Evolutionary conservation across 2,888 invertebrate species (phyloP).

Genomic region (Sinelater perroti): DNA sequence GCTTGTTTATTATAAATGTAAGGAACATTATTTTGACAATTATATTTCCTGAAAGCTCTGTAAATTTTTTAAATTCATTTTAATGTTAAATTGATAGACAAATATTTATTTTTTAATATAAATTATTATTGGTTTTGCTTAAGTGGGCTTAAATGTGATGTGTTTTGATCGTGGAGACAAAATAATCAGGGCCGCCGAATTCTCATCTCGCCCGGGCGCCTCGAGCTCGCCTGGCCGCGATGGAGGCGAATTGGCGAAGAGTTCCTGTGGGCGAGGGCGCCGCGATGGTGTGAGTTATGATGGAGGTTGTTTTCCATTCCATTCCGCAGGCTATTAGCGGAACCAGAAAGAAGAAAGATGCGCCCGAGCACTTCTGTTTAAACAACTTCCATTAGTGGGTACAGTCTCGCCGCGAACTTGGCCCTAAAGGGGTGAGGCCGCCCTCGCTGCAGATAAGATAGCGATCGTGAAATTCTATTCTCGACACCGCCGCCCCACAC

Average conservation of each 20-base stretch:
- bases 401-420: conserved; percentile 40
- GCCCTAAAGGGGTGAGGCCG: conserved; percentile 41
- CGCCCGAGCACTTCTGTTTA: conserved; percentile 55
- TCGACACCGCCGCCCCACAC: conserved; percentile 23
- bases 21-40: too few relatives aligned
- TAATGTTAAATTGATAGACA: too few relatives aligned
- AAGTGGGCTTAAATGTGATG: too few relatives aligned
- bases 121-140: too few relatives aligned
- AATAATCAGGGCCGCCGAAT: too few relatives aligned
- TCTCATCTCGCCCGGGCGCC: too few relatives aligned
- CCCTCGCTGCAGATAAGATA: conserved; percentile 34
- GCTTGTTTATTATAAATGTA: too few relatives aligned
- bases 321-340: conserved; percentile 57
- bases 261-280: conserved; percentile 18
- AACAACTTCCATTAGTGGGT: conserved; percentile 59
- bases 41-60: too few relatives aligned
- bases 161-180: too few relatives aligned
- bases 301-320: conserved; percentile 56
- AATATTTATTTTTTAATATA: too few relatives aligned
- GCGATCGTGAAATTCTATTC: conserved; percentile 33
- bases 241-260: conserved; percentile 22
- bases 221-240: too few relatives aligned
- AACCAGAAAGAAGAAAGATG: conserved; percentile 54
- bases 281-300: conserved; percentile 40
- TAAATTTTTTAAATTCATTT: too few relatives aligned